Percentiles rank a stretch among this genome's conserved stretches.
Evolutionary conservation across 2,888 invertebrate species (phyloP).

Genomic region (Clistopyga incitator): DNA sequence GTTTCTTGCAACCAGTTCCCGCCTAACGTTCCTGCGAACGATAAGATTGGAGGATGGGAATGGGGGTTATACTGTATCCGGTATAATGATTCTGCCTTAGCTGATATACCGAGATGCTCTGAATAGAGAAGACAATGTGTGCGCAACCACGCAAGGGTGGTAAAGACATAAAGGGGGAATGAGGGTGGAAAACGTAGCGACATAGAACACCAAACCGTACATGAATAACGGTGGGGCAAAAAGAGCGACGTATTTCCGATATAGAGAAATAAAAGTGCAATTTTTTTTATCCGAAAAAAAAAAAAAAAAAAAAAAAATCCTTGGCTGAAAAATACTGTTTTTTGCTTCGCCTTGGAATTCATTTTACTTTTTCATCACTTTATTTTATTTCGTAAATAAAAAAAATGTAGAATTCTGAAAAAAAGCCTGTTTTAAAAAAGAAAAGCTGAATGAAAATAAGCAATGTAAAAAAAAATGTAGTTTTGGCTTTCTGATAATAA

Average conservation of each 20-base stretch:
- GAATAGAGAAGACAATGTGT: constrained; percentile 46
- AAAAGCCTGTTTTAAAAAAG: too few species aligned
- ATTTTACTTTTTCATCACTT: too few species aligned
- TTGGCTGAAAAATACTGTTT: neutral
- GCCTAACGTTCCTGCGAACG: constrained; percentile 14
- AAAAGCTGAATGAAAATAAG: too few species aligned
- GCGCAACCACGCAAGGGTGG: constrained; percentile 26
- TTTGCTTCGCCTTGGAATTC: too few species aligned
- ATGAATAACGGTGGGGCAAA: constrained; percentile 8
- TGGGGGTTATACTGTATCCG: constrained; percentile 4
- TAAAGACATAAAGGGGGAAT: constrained; percentile 43
- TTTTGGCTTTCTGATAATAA: too few species aligned
- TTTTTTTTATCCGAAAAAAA: neutral
- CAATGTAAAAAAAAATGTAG: too few species aligned
- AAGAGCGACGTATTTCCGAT: neutral
- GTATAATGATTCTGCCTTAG: constrained; percentile 24
- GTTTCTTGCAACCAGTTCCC: constrained; percentile 45
- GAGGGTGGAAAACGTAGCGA: constrained; percentile 38
- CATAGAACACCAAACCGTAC: constrained; percentile 4
- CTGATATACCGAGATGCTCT: constrained; percentile 38
- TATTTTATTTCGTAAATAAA: too few species aligned
- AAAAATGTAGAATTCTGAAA: too few species aligned
- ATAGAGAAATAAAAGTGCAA: neutral
- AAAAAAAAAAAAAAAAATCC: neutral
- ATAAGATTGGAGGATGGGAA: neutral